Conservation (phyloP, 2,888 invertebrate species). For the Quadroppia sp. region DNA sequence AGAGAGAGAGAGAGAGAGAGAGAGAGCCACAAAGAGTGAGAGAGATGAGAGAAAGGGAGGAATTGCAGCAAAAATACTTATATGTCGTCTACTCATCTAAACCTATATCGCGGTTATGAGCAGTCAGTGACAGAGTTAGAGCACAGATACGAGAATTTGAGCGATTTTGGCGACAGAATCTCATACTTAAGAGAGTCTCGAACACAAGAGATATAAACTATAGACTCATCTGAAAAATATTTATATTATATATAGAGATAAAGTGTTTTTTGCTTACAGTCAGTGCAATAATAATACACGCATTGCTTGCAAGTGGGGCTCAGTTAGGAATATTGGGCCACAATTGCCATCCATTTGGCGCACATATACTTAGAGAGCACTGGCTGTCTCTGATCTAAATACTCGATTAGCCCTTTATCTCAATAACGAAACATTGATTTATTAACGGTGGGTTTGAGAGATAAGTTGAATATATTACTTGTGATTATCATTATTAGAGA, state of each 20-base stretch:
- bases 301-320: background rate
- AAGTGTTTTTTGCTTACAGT: background rate
- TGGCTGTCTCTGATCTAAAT: constrained; percentile 25
- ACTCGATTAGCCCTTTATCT: constrained; percentile 32
- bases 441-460: constrained; percentile 27
- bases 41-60: constrained; percentile 17
- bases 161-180: constrained; percentile 24
- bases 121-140: background rate
- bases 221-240: constrained; percentile 10
- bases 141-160: constrained; percentile 19
- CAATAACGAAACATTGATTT: constrained; percentile 35
- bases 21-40: background rate
- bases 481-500: constrained; percentile 28
- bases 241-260: background rate
- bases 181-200: background rate
- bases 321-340: background rate
- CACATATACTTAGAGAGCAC: background rate
- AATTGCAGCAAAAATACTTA: background rate
- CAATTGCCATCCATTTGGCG: background rate
- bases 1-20: constrained; percentile 13
- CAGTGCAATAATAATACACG: background rate
- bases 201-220: background rate
- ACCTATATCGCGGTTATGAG: constrained; percentile 14
- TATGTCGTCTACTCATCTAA: constrained; percentile 22
- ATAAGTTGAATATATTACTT: constrained; percentile 34